Percentiles rank a stretch among this genome's conserved stretches.
phyloP scores from a whole-genome alignment of 2,113 vertebrate species.

The Urocitellus parryii region DNA sequence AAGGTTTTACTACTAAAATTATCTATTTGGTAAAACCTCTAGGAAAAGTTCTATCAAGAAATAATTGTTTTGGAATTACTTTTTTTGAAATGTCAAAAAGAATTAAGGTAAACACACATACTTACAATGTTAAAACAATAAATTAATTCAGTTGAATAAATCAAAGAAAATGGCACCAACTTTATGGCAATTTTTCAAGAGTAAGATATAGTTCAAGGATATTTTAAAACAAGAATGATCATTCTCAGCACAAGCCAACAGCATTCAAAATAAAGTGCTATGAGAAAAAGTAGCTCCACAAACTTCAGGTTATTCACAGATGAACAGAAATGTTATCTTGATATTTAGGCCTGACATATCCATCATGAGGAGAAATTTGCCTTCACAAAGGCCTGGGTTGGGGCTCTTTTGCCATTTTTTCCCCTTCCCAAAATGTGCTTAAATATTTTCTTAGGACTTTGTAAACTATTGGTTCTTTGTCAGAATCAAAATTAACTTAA shows the following conservation, averaged over 20 bases:
- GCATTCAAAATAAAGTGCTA: constrained; percentile 61
- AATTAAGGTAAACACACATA: no score
- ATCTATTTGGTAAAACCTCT: constrained; percentile 66
- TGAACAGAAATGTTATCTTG: neutral
- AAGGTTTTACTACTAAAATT: constrained; percentile 63
- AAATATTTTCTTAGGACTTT: constrained; percentile 92
- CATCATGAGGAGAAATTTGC: constrained; percentile 49
- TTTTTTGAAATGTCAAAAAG: no score
- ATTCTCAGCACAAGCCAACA: constrained; percentile 68
- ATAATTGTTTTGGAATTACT: no score
- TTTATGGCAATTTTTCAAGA: constrained; percentile 77
- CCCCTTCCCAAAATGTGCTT: constrained; percentile 89
- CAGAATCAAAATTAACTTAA: constrained; percentile 89
- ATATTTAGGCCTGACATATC: no score
- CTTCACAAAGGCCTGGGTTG: constrained; percentile 76
- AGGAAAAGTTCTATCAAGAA: neutral
- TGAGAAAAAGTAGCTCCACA: neutral
- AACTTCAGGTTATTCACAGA: neutral
- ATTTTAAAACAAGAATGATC: constrained; percentile 70
- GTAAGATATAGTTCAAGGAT: constrained; percentile 68
- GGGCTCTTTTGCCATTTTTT: constrained; percentile 83
- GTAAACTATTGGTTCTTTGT: constrained; percentile 89
- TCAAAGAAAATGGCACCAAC: constrained; percentile 83
- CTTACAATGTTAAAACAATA: no score
- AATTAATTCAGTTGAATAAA: no score